Percentiles rank a stretch among this genome's conserved stretches.
These are phyloP conservation scores for Phataginus tetradactyla DNA, from an alignment of 2,797 vertebrate genomes.

Conservation along the genomic window DNA sequence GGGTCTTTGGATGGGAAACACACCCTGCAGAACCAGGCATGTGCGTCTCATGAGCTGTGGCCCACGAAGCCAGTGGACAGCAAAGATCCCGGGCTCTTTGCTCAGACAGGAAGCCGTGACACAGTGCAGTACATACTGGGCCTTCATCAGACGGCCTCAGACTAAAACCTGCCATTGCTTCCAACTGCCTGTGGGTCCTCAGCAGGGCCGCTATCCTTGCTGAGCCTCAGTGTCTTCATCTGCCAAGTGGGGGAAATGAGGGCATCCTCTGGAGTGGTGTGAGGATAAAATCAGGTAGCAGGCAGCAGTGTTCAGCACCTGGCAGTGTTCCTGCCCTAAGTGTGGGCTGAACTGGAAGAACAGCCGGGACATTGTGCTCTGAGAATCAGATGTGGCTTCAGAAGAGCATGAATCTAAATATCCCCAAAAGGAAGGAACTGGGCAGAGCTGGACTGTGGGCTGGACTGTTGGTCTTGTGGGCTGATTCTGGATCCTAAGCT, in stretches of 20 bases:
- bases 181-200: background rate
- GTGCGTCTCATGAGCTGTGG: background rate
- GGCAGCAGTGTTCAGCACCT: background rate
- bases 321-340: background rate
- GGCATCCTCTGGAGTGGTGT: background rate
- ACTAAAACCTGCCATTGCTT: slow-evolving; percentile 14
- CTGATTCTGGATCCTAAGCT: background rate
- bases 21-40: background rate
- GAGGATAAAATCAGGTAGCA: background rate
- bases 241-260: background rate
- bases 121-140: background rate
- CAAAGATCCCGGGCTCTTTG: background rate
- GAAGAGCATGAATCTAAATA: background rate
- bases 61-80: background rate
- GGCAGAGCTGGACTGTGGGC: background rate
- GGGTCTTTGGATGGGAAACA: background rate
- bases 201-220: background rate
- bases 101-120: background rate
- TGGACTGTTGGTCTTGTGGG: background rate
- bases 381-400: background rate
- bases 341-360: background rate
- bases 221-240: slow-evolving; percentile 4
- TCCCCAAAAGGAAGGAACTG: background rate
- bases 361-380: background rate
- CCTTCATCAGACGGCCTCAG: background rate